Base-by-base conservation (phyloP, 2,113 vertebrate genomes). In the Rostratula benghalensis region DNA sequence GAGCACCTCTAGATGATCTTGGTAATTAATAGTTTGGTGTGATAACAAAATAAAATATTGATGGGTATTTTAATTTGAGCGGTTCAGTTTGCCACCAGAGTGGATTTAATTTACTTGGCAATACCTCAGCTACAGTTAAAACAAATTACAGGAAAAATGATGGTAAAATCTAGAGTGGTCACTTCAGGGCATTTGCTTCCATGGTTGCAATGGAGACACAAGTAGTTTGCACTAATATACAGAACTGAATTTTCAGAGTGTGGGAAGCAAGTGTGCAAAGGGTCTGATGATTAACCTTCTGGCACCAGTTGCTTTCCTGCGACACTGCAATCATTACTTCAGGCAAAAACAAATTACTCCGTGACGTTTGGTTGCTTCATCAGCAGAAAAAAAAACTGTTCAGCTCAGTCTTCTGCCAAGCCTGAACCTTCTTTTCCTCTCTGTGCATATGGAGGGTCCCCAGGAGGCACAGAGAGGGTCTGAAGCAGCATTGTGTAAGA, bases 331-430 rank as follows among this genome's bases (percentile, higher is more conserved):
- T 94, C 33, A 50, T 94, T 91, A 87, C 91, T 93, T 82, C 77
- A 91, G 94, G 94, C 90, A 94, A 93, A 94, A 96, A 1, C 86
- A 95, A 93, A 94, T 92, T 1, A 1, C 46, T 87, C 33, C 1
- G 3, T 84, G 86, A 89, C 8, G 12, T 87, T 95, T 74, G 46
- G 65, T 95, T 97, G 88, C 94, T 96, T 96, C 94, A 92, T 93
- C 77, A n/a, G 69, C 82, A 91, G 57, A 83, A 94, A 81, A 68
- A 46, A 81, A 79, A 83, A 35, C n/a, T 76, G 33, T 51, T 85
- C 80, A n/a, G 51, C 69, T 82, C 61, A 48, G 35, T 75, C 75
- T 87, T 60, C 80, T 95, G 89, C 91, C 91, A 97, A 91, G 45
- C 31, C 31, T 50, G 89, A 94, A 73, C 83, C 54, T 88, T 76